Conservation (phyloP, 2,797 vertebrate genomes). For the Galaxias olidus region DNA sequence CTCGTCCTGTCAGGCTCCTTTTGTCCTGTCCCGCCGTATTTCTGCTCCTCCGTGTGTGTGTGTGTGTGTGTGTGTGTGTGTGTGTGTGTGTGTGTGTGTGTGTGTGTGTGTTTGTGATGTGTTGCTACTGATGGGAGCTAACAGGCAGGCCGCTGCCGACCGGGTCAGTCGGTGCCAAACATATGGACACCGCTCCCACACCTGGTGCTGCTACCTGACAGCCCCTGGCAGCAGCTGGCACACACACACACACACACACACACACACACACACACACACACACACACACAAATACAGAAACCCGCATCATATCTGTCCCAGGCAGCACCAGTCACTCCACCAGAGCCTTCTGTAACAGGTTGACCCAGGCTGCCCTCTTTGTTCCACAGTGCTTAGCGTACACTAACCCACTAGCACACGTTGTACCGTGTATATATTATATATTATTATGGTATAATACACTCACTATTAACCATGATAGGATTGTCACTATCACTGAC, state of each 20-base stretch:
- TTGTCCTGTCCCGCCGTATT: not conserved
- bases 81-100: constrained; percentile 8
- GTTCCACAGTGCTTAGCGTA: too few species aligned
- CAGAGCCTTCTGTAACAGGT: too few species aligned
- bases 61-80: not conserved
- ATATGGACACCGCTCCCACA: not conserved
- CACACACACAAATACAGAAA: not conserved
- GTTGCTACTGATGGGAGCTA: not conserved
- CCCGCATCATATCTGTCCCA: not conserved
- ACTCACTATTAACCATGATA: not conserved
- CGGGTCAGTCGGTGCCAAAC: not conserved
- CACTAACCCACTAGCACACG: not conserved
- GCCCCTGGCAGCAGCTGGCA: not conserved
- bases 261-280: constrained; percentile 3
- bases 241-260: constrained; percentile 17
- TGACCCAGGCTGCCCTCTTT: too few species aligned
- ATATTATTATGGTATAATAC: not conserved
- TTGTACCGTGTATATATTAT: not conserved
- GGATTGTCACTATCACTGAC: not conserved
- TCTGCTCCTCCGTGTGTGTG: not conserved
- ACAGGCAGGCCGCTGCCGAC: not conserved
- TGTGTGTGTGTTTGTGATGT: not conserved
- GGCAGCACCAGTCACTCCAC: not conserved
- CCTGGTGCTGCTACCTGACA: too few species aligned
- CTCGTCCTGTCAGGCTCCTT: constrained; percentile 8